Evolutionary conservation across 2,113 vertebrate genomes (phyloP), one percentile per base, ranked within the genome.

Genomic region (Bagarius yarrelli): DNA sequence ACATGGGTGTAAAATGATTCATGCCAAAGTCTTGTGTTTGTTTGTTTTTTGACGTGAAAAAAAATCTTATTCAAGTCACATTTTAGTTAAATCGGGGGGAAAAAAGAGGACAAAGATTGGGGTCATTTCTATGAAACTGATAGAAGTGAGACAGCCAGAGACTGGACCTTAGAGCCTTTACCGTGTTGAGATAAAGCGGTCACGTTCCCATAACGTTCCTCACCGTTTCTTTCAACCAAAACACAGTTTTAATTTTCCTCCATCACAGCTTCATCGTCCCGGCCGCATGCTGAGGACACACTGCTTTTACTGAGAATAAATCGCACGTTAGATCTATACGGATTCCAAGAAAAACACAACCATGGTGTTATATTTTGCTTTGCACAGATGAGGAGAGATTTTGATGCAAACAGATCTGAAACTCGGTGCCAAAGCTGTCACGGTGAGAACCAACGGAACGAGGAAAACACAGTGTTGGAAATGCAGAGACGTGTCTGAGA

Each of bases 401-500:
- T 36, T 27, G 21, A 74, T 74, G 71, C 9, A n/a, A 57, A 59
- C 32, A 25, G 55, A 40, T 59, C 72, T 32, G 30, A 59, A 36
- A 75, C 19, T 34, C 50, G 57, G 23, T 5, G 15, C 27, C 23
- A 34, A 30, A 57, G 8, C 14, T 5, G 56, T 47, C 32, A 40
- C 18, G 56, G 19, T 25, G 56, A 60, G 56, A 76, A 75, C 1
- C 14, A 71, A 56, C 3, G 57, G 53, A 52, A 52, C 11, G 21
- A 18, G 13, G 27, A 34, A 50, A 79, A 55, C 14, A 50, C 25
- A 5, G 44, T 25, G 40, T 44, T 47, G 36, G 67, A 74, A 64
- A 75, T 64, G 61, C 21, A 64, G 71, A 79, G 56, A 82, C 66
- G 76, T 15, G 57, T 50, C 32, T 77, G 69, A 66, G 69, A 83